Evolutionary conservation across 2,797 vertebrate genomes (phyloP), one percentile per base, ranked within the genome.

Genomic region (Sebastolobus alascanus): DNA sequence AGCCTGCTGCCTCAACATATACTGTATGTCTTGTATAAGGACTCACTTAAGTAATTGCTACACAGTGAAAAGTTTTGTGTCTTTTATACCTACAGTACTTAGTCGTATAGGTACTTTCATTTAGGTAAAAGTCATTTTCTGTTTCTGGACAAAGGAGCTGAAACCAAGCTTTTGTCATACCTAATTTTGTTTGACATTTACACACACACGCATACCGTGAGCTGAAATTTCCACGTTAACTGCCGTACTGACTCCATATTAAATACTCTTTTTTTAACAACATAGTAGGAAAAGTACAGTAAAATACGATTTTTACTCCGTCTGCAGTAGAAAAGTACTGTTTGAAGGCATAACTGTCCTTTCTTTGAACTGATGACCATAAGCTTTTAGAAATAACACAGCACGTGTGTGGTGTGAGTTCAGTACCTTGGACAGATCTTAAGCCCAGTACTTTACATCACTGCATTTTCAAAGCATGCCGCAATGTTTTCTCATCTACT

Each of bases 11-110:
- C 68, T 25, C n/a, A 22, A 27, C 31, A 54, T 54, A n/a, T 54
- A 22, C 54, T 75, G 0, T 16, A 16, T 8, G 31, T 52, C 65
- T 58, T 65, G 8, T 80, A 81, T 58, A 40, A 64, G 6, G 20
- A 31, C 29, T 75, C 38, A 27, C 50, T 79, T 2, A 58, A 66
- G 25, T 87, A 84, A 90, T 85, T 83, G 72, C 16, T 67, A 10
- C 37, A 55, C 8, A 4, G 18, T 27, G 14, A 40, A 82, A 78
- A 12, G n/a, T 43, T 81, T 65, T 38, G 2, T 72, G 8, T 75
- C 22, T 61, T 59, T 73, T 60, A 20, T 37, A n/a, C 2, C 11
- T 2, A 27, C 54, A 50, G 1, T 54, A 54, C 50, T 37, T 37
- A 8, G 3, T 12, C 10, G 4, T 29, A 20, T 22, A 68, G 46